Base-by-base conservation (phyloP, 2,888 invertebrate genomes). In the Napeogenes sylphis region DNA sequence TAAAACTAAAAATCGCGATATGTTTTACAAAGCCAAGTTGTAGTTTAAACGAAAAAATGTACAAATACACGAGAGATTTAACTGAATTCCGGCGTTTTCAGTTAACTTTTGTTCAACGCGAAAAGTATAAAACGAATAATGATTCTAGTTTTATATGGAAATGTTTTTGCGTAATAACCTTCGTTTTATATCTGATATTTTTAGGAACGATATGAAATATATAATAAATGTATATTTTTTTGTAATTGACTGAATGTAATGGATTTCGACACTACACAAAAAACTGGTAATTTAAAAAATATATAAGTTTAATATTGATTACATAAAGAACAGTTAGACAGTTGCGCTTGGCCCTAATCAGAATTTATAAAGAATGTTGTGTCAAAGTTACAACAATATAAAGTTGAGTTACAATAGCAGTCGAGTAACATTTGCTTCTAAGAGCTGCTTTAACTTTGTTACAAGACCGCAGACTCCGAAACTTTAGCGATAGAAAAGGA, bases 381-480 rank as follows among this genome's bases (percentile, higher is more conserved):
- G 30, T 58, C 38, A 51, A 38, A 45, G 21, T 42, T 13, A 12
- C 8, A 42, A 30, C 46, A 38, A 47, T 35, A 35, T 33, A 61
- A 33, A 55, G n/a, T 5, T 12, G 57, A 54, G 35, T 32, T 33
- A 53, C 14, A 45, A n/a, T 45, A 57, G 13, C 45, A 56, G 45
- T 33, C 35, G 13, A 38, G 42, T 51, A 61, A 58, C 61, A 62
- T 62, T 62, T 55, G 58, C 57, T 55, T 33, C 58, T 38, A 58
- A 58, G 58, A 58, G 46, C 59, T 56, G 62, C 60, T 62, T 47
- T 38, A 63, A 61, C 55, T 63, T 65, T 58, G 60, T 62, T 53
- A 63, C 53, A 60, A 58, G 65, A 35, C 62, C 57, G 33, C 56
- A 59, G 55, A 60, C 38, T 47, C 54, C 10, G 58, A 57, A 60